phyloP scores from a whole-genome alignment of 2,888 invertebrate genomes.

The Theretra japonica region DNA sequence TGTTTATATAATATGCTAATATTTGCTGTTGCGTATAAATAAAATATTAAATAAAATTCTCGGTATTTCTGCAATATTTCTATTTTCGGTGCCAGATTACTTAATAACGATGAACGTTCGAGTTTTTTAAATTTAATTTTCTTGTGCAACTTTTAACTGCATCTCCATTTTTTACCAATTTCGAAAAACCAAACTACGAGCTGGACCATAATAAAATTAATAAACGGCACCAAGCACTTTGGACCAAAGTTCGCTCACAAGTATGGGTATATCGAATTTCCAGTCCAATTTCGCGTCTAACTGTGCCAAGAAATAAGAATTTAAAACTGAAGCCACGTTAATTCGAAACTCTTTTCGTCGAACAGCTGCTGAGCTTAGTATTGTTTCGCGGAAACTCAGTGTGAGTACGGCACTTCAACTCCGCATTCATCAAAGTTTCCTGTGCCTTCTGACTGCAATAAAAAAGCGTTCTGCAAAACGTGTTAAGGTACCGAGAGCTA shows the following conservation, averaged over 20 bases:
- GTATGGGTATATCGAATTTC: constrained; percentile 44
- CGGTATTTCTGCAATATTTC: too few species aligned
- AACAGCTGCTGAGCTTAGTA: constrained; percentile 39
- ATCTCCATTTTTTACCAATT: background rate
- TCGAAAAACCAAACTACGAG: background rate
- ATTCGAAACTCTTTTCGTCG: constrained; percentile 47
- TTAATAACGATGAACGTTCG: too few species aligned
- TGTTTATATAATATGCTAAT: too few species aligned
- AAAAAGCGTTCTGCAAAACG: constrained; percentile 8
- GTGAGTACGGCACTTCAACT: constrained; percentile 32
- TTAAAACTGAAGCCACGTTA: constrained; percentile 46
- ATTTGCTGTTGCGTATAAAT: too few species aligned
- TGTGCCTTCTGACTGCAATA: constrained; percentile 16
- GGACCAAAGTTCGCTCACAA: constrained; percentile 43
- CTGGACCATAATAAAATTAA: constrained; percentile 18
- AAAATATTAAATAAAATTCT: too few species aligned
- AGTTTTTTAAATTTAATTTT: too few species aligned
- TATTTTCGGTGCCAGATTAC: too few species aligned
- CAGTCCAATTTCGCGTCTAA: constrained; percentile 37
- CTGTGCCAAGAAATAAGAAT: constrained; percentile 47
- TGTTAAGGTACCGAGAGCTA: background rate
- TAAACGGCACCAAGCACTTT: constrained; percentile 30
- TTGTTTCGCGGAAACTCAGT: constrained; percentile 34
- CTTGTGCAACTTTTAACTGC: too few species aligned
- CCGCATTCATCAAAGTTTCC: constrained; percentile 14